These are phyloP conservation scores for Natrix natrix DNA, from an alignment of 2,797 vertebrate species.

Conservation along the genomic window DNA sequence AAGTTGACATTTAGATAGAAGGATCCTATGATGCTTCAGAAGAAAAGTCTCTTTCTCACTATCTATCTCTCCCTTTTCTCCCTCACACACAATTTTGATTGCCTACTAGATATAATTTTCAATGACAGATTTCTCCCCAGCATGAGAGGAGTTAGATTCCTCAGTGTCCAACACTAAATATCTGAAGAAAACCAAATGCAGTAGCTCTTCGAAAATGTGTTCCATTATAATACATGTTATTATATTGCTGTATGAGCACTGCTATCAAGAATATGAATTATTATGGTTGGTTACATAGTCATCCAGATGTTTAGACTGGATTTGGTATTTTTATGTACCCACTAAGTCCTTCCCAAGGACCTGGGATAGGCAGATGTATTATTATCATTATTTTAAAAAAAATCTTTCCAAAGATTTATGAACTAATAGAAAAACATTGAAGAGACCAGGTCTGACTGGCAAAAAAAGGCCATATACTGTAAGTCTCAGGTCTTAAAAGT, in stretches of 20 bases:
- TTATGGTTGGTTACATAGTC: background rate
- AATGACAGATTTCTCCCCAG: background rate
- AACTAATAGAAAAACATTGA: background rate
- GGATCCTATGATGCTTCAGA: background rate
- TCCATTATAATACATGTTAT: background rate
- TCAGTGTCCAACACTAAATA: background rate
- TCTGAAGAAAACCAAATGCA: background rate
- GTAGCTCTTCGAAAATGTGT: background rate
- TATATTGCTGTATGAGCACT: background rate
- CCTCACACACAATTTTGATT: background rate
- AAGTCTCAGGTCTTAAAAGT: background rate
- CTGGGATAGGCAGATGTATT: background rate
- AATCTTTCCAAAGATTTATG: background rate
- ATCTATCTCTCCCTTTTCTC: background rate
- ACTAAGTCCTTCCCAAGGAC: background rate
- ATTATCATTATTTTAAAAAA: background rate
- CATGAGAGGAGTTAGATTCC: background rate
- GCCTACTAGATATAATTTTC: background rate
- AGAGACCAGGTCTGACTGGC: background rate
- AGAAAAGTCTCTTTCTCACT: background rate
- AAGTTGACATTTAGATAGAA: fast-evolving
- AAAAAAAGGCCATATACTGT: background rate
- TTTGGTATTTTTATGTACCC: background rate
- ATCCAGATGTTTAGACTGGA: background rate
- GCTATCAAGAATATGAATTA: too few relatives aligned